These are phyloP conservation scores for Chydorus sphaericus DNA, from an alignment of 2,888 invertebrate genomes.

Conservation along the genomic window DNA sequence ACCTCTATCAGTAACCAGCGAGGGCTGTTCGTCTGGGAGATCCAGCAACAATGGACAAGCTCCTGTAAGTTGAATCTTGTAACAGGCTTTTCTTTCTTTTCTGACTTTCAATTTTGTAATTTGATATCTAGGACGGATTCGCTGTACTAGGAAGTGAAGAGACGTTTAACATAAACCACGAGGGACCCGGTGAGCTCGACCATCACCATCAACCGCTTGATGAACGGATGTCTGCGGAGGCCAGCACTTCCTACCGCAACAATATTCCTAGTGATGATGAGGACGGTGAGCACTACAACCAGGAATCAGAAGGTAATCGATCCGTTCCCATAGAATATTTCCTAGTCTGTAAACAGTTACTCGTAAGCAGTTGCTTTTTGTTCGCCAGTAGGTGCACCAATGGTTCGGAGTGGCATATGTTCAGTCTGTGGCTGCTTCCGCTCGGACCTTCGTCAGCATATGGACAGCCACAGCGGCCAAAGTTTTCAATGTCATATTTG, in stretches of 20 bases:
- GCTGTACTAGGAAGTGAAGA: too few species aligned
- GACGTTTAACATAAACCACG: too few species aligned
- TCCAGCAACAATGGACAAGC: neutral
- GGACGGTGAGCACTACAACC: neutral
- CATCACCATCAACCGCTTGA: too few species aligned
- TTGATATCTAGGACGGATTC: too few species aligned
- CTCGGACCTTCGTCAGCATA: constrained; percentile 14
- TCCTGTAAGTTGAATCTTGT: too few species aligned
- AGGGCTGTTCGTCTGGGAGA: neutral
- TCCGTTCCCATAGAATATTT: too few species aligned
- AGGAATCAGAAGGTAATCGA: neutral
- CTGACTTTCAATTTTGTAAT: too few species aligned
- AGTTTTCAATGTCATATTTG: constrained; percentile 28
- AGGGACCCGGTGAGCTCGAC: too few species aligned
- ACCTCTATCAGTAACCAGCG: neutral
- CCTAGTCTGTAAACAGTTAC: too few species aligned
- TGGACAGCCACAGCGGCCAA: constrained; percentile 13
- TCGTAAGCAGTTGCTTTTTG: too few species aligned
- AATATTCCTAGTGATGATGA: neutral
- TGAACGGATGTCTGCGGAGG: neutral
- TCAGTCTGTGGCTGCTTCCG: constrained; percentile 13
- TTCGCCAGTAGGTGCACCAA: neutral
- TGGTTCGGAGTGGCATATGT: constrained; percentile 13
- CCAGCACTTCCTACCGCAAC: too few species aligned
- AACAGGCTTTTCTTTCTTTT: too few species aligned